Evolutionary conservation across 2,113 vertebrate genomes (phyloP).

Genomic region (Crocuta crocuta): DNA sequence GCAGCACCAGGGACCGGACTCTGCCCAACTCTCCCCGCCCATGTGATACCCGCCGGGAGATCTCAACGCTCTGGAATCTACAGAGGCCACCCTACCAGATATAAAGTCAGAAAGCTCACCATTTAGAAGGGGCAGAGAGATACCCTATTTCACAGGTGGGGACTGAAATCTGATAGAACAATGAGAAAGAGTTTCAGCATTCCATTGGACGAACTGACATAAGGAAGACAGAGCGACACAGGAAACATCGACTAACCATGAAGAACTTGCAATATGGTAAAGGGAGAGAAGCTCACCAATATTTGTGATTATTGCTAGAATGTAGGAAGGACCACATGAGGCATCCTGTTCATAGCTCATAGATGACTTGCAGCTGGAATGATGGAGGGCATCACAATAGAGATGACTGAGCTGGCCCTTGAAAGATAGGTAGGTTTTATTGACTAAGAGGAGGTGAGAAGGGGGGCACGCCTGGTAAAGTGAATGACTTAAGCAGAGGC

Average conservation of each 20-base stretch:
- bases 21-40: background rate
- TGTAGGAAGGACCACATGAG: background rate
- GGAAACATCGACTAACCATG: background rate
- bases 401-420: background rate
- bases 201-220: background rate
- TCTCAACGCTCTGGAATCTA: background rate
- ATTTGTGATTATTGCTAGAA: accelerated
- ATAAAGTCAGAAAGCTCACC: background rate
- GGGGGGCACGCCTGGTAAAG: background rate
- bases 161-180: background rate
- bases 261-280: background rate
- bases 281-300: background rate
- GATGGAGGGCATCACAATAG: background rate
- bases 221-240: background rate
- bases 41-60: background rate
- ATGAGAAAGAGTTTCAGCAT: background rate
- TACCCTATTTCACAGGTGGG: background rate
- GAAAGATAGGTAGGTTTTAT: background rate
- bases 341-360: background rate
- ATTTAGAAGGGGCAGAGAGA: background rate
- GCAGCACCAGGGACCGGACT: background rate
- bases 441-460: background rate
- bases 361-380: background rate
- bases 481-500: background rate
- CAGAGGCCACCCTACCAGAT: background rate